Evolutionary conservation across 2,797 vertebrate species (phyloP), one percentile per base, ranked within the genome.

Genomic region (Hemitrygon akajei): DNA sequence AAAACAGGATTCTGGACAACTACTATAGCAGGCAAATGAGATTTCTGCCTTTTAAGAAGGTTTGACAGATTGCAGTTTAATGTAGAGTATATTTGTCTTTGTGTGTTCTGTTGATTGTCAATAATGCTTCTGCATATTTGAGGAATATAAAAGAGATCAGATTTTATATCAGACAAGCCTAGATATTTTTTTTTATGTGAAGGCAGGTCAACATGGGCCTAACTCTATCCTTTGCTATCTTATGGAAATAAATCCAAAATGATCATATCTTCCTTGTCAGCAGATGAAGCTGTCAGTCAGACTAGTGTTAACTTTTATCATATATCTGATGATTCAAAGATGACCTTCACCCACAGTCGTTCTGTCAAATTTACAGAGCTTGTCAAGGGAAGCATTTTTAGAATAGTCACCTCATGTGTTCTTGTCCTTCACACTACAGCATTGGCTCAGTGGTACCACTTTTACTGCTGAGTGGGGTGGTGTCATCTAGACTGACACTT

Each of bases 151-250:
- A 47, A 94, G 94, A 94, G 94, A 60, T 94, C 94, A 37, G 60
- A 89, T 12, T n/a, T 34, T 25, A 84, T 94, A 40, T 0, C 79
- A 47, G 73, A 25, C 71, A 76, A 76, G 22, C 1, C 40, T 14
- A 7, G 37, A 93, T 94, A 93, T 94, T 66, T 93, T 89, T 34
- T 95, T 95, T 96, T 95, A 95, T 95, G 94, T 94, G 79, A 94
- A 94, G 95, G 94, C 94, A 94, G 94, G 94, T 95, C 95, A 95
- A 95, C 94, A 94, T 91, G 94, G 93, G 94, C 30, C 94, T 93
- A 95, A 95, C 94, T 93, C 94, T 94, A 93, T 94, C 94, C 94
- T 94, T 95, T 95, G 96, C 95, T 95, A 95, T 95, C 94, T 95
- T 94, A 93, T 93, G 94, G 82, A 40, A 95, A 95, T 94, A 94